Conservation (phyloP, 2,113 vertebrate species). For the Regulus satrapa region DNA sequence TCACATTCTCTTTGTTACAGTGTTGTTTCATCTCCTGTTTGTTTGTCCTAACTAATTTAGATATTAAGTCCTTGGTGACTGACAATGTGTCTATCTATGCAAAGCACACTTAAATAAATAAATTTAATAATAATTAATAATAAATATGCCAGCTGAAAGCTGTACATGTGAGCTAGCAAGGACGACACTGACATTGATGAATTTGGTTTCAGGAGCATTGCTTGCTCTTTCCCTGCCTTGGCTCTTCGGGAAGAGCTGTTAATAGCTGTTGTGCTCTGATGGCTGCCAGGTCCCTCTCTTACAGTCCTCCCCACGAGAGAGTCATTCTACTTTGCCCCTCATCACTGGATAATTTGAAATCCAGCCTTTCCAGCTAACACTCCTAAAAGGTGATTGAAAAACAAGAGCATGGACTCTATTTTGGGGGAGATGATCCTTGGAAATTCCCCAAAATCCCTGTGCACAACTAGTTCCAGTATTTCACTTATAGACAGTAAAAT, state of each 20-base stretch:
- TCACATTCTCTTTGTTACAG: not conserved
- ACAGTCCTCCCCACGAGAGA: not conserved
- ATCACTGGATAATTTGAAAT: not conserved
- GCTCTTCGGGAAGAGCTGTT: not conserved
- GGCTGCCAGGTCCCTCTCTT: not conserved
- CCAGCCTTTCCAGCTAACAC: not conserved
- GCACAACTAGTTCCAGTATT: not conserved
- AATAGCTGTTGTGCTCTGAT: not conserved
- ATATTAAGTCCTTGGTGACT: conserved; percentile 66
- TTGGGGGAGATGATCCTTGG: not conserved
- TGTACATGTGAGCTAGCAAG: conserved; percentile 19
- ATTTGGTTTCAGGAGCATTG: not conserved
- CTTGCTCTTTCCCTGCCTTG: not conserved
- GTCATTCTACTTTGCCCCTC: not conserved
- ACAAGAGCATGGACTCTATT: not conserved
- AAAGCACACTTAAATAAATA: conserved; percentile 57
- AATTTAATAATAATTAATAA: conserved; percentile 60
- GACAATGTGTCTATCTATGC: conserved; percentile 42
- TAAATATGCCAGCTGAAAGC: conserved; percentile 33
- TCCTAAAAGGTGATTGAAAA: not conserved
- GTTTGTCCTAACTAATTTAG: conserved; percentile 64
- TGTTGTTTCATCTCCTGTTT: conserved; percentile 51
- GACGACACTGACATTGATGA: not conserved
- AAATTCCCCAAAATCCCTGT: not conserved
- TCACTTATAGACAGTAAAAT: not conserved